Evolutionary conservation across 2,113 vertebrate species (phyloP), one percentile per base, ranked within the genome.

Genomic region (Cyanoramphus novaezelandiae): DNA sequence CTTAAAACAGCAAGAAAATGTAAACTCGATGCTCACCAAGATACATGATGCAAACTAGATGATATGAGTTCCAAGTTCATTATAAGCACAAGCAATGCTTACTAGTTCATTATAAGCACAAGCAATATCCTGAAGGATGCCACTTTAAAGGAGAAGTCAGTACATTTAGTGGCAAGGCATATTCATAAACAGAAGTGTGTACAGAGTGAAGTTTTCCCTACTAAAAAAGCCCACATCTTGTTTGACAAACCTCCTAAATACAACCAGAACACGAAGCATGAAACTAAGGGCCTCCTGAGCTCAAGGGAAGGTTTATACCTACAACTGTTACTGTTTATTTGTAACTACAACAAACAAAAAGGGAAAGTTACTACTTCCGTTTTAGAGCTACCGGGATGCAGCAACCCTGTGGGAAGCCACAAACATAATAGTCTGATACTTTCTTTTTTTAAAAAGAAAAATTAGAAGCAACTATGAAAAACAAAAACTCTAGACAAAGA

Each of bases 291-390:
- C 18, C 63, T 80, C 35, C 63, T 21, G 47, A 69, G 20, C 47
- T 69, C 80, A 64, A 47, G 79, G n/a, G 50, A 88, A 88, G 71
- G 3, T n/a, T 80, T 67, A 79, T 44, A 41, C 71, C 46, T 68
- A n/a, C 50, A 59, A 78, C 43, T 59, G 41, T 18, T 69, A 64
- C 14, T 23, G 31, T 1, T 83, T 81, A 24, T 84, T 64, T 0
- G 19, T 90, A 94, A 65, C 71, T 74, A 82, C 46, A 78, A 90
- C 90, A 94, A 92, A 95, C 31, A 57, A 88, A 31, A 75, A 86
- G 69, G 12, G 49, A 92, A 91, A 95, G 81, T 82, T 86, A 55
- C 3, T 18, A 65, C 59, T 90, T 96, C 84, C 17, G 4, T 24
- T 74, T 43, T 12, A 92, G 33, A 88, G 20, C 20, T 70, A 49